Evolutionary conservation across 2,797 vertebrate species (phyloP), one percentile per base, ranked within the genome.

Genomic region (Huso huso): DNA sequence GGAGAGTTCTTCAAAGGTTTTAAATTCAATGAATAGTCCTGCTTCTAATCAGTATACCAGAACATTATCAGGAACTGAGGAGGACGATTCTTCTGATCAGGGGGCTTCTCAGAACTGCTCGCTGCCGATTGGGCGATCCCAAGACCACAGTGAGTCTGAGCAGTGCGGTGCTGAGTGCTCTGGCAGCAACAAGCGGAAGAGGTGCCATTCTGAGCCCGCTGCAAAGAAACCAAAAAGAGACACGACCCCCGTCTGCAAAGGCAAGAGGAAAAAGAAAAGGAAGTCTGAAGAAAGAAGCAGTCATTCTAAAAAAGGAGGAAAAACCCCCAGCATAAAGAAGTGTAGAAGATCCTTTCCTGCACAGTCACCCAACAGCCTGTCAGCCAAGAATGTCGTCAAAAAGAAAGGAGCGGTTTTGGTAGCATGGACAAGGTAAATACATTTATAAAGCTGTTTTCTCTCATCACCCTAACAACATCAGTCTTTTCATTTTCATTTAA

Each of bases 351-450:
- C 55, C n/a, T 69, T 73, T 55, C 76, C 77, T 18, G 74, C 75
- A 0, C 48, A 78, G 52, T 93, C 90, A 3, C 86, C 91, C 11
- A 86, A 74, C 78, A 91, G 89, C 63, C 84, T 99, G 10, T 93
- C 91, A 68, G 97, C 97, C 71, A 97, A 93, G 83, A 99, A 99
- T 65, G 86, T 98, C 8, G 73, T 99, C 77, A 91, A 90, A 83
- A 97, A 93, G 84, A 97, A 93, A 75, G 97, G 97, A 68, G 93
- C 93, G 83, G 88, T 98, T 69, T 86, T 98, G 70, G 84, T 94
- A 75, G 88, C 93, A 0, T 98, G 97, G 97, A 95, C 94, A 18
- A 96, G 95, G 97, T 99, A 84, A 89, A 86, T 72, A 76, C 12
- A 23, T 23, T 60, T 51, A 9, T 53, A 58, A 9, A 11, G 55